Evolutionary conservation across 2,797 vertebrate genomes (phyloP).

Genomic region (Amniataba percoides): DNA sequence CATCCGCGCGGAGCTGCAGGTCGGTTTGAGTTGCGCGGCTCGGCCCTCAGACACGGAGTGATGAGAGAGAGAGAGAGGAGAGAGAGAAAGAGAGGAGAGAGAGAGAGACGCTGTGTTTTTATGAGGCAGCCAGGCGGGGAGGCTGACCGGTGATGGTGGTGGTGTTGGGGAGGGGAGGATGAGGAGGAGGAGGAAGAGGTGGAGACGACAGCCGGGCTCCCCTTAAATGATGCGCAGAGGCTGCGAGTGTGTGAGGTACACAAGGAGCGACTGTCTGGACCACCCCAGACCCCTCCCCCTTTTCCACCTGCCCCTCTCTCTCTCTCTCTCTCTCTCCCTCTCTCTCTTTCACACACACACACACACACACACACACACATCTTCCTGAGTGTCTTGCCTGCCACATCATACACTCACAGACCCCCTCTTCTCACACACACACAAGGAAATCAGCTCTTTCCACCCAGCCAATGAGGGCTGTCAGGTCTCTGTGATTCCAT

Average conservation of each 20-base stretch:
- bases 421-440: background rate
- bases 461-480: slow-evolving; percentile 32
- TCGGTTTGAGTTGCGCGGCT: slow-evolving; percentile 26
- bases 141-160: slow-evolving; percentile 10
- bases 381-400: slow-evolving; percentile 30
- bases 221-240: slow-evolving; percentile 78
- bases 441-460: slow-evolving; percentile 33
- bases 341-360: slow-evolving; percentile 24
- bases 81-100: background rate
- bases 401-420: slow-evolving; percentile 43
- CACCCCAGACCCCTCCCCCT: slow-evolving; percentile 79
- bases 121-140: slow-evolving; percentile 22
- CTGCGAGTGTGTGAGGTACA: slow-evolving; percentile 78
- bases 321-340: slow-evolving; percentile 36
- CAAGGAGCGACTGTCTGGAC: slow-evolving; percentile 83
- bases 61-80: too few relatives aligned
- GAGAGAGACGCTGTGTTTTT: slow-evolving; percentile 20
- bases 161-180: too few relatives aligned
- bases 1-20: slow-evolving; percentile 27
- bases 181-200: too few relatives aligned
- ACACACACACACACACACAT: slow-evolving; percentile 14
- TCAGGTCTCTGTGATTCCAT: slow-evolving; percentile 31
- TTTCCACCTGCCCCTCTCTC: slow-evolving; percentile 67
- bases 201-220: slow-evolving; percentile 48
- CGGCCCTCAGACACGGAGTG: background rate